Evolutionary conservation across 2,113 vertebrate genomes (phyloP).

Genomic region (Orycteropus afer): DNA sequence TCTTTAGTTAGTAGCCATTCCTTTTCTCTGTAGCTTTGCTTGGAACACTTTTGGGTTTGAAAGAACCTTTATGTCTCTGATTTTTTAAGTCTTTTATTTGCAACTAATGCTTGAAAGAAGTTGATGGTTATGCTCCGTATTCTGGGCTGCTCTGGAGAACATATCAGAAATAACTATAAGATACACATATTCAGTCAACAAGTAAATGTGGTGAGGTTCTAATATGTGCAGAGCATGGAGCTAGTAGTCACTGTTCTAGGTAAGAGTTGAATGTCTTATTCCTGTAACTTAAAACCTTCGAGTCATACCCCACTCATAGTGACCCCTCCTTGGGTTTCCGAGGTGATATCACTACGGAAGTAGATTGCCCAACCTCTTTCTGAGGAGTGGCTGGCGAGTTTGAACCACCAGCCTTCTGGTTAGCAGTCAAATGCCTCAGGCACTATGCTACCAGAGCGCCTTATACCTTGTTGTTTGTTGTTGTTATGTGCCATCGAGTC

Average conservation of each 20-base stretch:
- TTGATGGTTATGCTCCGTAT: background rate
- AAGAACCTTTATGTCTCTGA: background rate
- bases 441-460: too few species aligned
- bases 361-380: too few species aligned
- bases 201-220: background rate
- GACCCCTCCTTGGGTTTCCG: too few species aligned
- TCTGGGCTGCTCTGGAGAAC: background rate
- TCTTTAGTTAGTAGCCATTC: background rate
- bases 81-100: background rate
- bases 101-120: background rate
- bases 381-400: too few species aligned
- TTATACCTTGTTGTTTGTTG: too few species aligned
- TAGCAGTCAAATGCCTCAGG: too few species aligned
- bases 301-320: too few species aligned
- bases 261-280: background rate
- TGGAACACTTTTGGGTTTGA: background rate
- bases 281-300: background rate
- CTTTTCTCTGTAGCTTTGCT: background rate
- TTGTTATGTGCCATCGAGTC: too few species aligned
- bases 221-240: background rate
- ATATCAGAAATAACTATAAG: background rate
- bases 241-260: background rate
- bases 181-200: background rate
- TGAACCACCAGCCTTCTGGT: too few species aligned
- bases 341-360: too few species aligned